Evolutionary conservation across 2,797 vertebrate species (phyloP).

Genomic region (Picus viridis): DNA sequence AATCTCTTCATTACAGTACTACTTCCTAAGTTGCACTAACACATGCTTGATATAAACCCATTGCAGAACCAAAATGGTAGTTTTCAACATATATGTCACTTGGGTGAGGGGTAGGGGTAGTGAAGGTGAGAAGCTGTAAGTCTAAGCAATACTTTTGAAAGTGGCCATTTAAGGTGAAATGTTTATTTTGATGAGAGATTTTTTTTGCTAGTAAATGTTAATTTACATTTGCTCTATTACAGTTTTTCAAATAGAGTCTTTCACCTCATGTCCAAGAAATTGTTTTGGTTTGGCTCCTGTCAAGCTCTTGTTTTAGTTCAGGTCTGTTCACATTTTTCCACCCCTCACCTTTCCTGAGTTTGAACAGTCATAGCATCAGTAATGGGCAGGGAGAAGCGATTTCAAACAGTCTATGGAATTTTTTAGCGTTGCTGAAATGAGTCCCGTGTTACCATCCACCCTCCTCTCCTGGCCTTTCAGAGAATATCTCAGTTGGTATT

Average conservation of each 20-base stretch:
- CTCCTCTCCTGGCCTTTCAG: background rate
- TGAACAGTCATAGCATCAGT: background rate
- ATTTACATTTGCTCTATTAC: background rate
- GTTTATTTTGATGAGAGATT: background rate
- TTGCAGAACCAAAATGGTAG: background rate
- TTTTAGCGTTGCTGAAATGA: background rate
- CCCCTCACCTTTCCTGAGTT: background rate
- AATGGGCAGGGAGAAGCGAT: background rate
- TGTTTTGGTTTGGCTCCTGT: background rate
- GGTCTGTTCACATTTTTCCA: background rate
- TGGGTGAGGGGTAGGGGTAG: rapidly evolving
- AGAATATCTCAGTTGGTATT: background rate
- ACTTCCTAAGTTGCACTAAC: background rate
- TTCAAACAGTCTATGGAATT: background rate
- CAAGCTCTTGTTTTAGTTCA: background rate
- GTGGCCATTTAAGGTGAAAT: background rate
- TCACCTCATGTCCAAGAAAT: background rate
- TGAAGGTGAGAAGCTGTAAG: background rate
- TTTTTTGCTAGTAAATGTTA: background rate
- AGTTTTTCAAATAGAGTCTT: background rate
- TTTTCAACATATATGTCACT: background rate
- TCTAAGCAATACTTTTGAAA: background rate
- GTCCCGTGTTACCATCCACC: background rate
- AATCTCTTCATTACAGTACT: background rate
- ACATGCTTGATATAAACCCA: background rate